Conservation (phyloP, 2,888 invertebrate species). For the Lasioglossum leucozonium region DNA sequence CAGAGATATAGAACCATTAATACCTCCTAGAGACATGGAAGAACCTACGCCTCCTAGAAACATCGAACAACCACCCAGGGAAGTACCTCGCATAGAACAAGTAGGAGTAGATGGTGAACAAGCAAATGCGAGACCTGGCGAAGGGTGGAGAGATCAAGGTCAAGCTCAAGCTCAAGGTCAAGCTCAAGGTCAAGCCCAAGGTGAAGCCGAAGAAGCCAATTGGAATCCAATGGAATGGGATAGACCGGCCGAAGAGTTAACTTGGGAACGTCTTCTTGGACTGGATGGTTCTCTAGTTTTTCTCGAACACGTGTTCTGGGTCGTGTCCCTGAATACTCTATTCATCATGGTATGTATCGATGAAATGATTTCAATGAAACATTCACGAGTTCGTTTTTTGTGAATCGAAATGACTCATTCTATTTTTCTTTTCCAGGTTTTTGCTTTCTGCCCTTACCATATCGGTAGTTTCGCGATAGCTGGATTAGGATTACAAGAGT, state of each 20-base stretch:
- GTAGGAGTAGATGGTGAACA: slow-evolving; percentile 57
- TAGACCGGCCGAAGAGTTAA: slow-evolving; percentile 97
- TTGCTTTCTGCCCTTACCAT: slow-evolving; percentile 98
- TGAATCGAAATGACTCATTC: background rate
- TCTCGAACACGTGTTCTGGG: slow-evolving; percentile 99
- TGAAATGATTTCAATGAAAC: background rate
- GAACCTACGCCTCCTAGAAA: slow-evolving; percentile 55
- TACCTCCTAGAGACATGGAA: slow-evolving; percentile 34
- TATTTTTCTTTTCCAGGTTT: slow-evolving; percentile 86
- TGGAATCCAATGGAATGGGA: slow-evolving; percentile 99
- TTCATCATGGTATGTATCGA: slow-evolving; percentile 91
- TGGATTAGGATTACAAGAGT: slow-evolving; percentile 88
- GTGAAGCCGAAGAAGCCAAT: slow-evolving; percentile 91
- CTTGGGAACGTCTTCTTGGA: slow-evolving; percentile 98
- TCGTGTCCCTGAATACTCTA: slow-evolving; percentile 97
- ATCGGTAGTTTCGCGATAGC: slow-evolving; percentile 95
- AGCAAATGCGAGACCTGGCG: slow-evolving; percentile 56
- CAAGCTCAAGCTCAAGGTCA: slow-evolving; percentile 84
- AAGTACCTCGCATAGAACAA: slow-evolving; percentile 44
- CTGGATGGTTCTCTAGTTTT: slow-evolving; percentile 98
- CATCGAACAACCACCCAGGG: slow-evolving; percentile 30
- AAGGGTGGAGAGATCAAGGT: slow-evolving; percentile 75
- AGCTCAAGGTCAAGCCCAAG: slow-evolving; percentile 85
- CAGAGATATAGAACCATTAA: slow-evolving; percentile 42
- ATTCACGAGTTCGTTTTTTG: background rate